These are phyloP conservation scores for Thunnus albacares DNA, from an alignment of 2,797 vertebrate species.

Conservation along the genomic window DNA sequence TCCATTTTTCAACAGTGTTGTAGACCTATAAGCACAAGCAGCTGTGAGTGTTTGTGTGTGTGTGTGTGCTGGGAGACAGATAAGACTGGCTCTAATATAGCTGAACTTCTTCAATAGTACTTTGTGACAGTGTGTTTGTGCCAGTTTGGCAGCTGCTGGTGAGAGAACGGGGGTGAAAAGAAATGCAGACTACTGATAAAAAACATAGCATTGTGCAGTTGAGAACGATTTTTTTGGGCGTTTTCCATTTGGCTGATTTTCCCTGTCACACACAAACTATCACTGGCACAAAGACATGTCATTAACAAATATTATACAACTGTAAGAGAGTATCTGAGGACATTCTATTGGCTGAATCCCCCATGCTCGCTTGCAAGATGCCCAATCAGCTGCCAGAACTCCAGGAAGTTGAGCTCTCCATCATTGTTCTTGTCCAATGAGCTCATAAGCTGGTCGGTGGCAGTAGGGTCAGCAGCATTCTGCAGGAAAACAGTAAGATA, in stretches of 20 bases:
- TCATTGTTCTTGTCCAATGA: constrained; percentile 83
- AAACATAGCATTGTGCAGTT: not conserved
- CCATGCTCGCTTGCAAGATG: constrained; percentile 74
- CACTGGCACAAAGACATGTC: constrained; percentile 27
- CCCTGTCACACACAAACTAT: not conserved
- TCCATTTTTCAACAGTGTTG: constrained; percentile 7
- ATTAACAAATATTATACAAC: constrained; percentile 19
- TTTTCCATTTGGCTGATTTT: constrained; percentile 59
- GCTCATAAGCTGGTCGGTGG: constrained; percentile 74
- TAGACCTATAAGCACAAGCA: constrained; percentile 53
- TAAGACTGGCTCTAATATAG: constrained; percentile 40
- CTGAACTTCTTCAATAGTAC: constrained; percentile 17
- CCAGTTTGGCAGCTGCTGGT: constrained; percentile 30
- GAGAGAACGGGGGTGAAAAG: not conserved
- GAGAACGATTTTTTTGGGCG: constrained; percentile 32
- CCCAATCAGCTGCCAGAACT: constrained; percentile 87
- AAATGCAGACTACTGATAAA: constrained; percentile 27
- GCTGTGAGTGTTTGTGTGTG: constrained; percentile 5
- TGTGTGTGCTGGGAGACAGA: constrained; percentile 11
- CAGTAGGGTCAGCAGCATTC: constrained; percentile 73
- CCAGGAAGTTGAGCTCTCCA: constrained; percentile 82
- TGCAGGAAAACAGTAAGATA: constrained; percentile 67
- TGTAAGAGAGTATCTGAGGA: constrained; percentile 29
- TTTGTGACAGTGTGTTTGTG: constrained; percentile 13
- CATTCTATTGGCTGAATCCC: constrained; percentile 75